phyloP scores from a whole-genome alignment of 2,888 invertebrate species.

The Dione juno region DNA sequence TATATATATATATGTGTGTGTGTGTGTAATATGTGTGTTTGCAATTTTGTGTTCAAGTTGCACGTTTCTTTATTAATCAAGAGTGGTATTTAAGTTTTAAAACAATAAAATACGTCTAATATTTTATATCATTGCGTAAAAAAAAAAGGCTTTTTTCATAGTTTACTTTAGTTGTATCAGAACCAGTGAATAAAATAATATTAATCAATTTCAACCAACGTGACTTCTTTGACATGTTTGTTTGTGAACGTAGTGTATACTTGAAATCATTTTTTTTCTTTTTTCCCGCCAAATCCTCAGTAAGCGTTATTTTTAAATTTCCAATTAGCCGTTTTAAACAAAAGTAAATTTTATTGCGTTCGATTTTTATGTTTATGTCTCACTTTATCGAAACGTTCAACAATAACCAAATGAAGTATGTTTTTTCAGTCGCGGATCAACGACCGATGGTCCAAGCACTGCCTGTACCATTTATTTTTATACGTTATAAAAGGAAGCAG shows the following conservation, averaged over 20 bases:
- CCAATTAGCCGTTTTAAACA: slow-evolving; percentile 19
- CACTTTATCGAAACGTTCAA: slow-evolving; percentile 11
- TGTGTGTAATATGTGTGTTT: too few species aligned
- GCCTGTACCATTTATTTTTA: slow-evolving; percentile 23
- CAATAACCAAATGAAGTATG: slow-evolving; percentile 15
- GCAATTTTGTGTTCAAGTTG: slow-evolving; percentile 1
- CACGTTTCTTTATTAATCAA: not conserved
- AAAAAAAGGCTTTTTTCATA: too few species aligned
- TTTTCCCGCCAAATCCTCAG: not conserved
- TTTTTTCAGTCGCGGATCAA: slow-evolving; percentile 21
- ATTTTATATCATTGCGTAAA: too few species aligned
- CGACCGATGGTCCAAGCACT: slow-evolving; percentile 17
- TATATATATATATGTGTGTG: too few species aligned
- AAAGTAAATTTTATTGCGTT: slow-evolving; percentile 6
- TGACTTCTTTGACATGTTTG: not conserved
- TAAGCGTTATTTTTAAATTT: not conserved
- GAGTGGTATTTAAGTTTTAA: not conserved
- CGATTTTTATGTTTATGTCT: slow-evolving; percentile 18
- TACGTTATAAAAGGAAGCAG: slow-evolving; percentile 25
- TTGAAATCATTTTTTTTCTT: not conserved
- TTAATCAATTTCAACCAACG: not conserved
- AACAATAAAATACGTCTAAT: not conserved
- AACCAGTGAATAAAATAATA: too few species aligned
- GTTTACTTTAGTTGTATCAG: too few species aligned
- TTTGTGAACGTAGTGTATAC: too few species aligned